These are phyloP conservation scores for Philotrypesis tridentata DNA, from an alignment of 1,140 invertebrate species.

Conservation along the genomic window DNA sequence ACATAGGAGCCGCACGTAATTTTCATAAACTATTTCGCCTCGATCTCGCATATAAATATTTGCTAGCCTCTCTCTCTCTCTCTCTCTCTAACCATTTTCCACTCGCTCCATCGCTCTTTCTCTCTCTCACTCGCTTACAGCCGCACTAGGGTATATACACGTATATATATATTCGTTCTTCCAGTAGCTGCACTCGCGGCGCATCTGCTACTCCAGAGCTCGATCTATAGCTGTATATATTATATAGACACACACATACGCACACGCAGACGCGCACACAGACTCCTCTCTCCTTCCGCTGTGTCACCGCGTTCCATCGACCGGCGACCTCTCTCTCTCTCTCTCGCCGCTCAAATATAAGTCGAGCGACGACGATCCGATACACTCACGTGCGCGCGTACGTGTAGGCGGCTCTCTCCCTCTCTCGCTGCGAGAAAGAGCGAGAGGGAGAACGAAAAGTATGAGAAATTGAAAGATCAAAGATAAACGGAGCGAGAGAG, in stretches of 20 bases:
- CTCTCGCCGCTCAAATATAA: conserved; percentile 22
- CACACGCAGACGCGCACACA: neutral
- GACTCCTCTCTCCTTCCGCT: neutral
- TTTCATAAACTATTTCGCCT: conserved; percentile 15
- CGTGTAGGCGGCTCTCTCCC: neutral
- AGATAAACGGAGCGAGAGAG: conserved; percentile 57
- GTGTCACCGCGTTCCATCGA: conserved; percentile 15
- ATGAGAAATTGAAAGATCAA: conserved; percentile 70
- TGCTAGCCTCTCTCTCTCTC: neutral
- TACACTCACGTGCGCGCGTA: conserved; percentile 36
- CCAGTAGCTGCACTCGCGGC: neutral
- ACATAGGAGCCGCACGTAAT: neutral
- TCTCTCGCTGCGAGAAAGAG: neutral
- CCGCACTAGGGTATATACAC: too few relatives aligned
- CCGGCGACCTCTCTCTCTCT: neutral
- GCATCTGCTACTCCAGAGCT: neutral
- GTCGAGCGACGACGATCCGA: conserved; percentile 47
- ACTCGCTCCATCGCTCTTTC: neutral
- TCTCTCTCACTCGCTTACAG: too few relatives aligned
- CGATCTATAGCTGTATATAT: neutral
- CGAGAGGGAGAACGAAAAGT: conserved; percentile 53
- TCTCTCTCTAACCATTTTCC: neutral
- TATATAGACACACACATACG: too few relatives aligned
- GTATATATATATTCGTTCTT: neutral
- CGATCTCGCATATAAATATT: conserved; percentile 11